Base-by-base conservation (phyloP, 2,113 vertebrate genomes). In the Dermatemys mawii region DNA sequence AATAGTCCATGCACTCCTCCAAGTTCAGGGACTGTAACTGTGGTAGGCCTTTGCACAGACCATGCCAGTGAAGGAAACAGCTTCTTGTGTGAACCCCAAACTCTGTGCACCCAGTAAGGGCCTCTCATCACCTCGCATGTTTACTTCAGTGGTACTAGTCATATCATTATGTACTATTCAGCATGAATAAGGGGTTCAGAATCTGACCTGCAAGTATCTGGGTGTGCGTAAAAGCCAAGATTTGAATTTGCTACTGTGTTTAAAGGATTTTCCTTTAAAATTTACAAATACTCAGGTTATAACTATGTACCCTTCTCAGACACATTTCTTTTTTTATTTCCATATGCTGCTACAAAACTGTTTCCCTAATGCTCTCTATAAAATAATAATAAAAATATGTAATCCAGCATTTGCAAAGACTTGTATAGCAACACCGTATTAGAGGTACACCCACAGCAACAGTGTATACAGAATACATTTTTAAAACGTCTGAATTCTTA, bases 241-340 rank as follows among this genome's bases (percentile, higher is more conserved):
- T 54, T 22, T 9, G 24, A 88, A 32, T 90, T 96, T 92, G 76
- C 90, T 91, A 96, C 79, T 79, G 0, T 14, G 44, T 73, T 12
- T 93, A 50, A 1, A 14, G 73, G 46, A 35, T 84, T 96, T 94
- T 90, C 82, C 86, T 93, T 94, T 87, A 90, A 93, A 90, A 84
- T 2, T 1, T 1, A 91, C 85, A 53, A 91, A 86, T 78, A 50
- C 80, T 90, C 89, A 87, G 84, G 67, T 87, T 86, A 79, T 92
- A 86, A 94, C 89, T 55, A 35, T 91, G 90, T 95, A 95, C 55
- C 2, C 1, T 90, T 95, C 84, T 84, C 80, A 81, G 90, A 3
- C 53, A n/a, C 27, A 93, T 96, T 94, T 89, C 79, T 80, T 84
- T 93, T 84, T 93, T 79, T 89, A 92, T 96, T 96, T 96, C 90